These are phyloP conservation scores for Volucella zonaria DNA, from an alignment of 2,888 invertebrate genomes.

Conservation along the genomic window DNA sequence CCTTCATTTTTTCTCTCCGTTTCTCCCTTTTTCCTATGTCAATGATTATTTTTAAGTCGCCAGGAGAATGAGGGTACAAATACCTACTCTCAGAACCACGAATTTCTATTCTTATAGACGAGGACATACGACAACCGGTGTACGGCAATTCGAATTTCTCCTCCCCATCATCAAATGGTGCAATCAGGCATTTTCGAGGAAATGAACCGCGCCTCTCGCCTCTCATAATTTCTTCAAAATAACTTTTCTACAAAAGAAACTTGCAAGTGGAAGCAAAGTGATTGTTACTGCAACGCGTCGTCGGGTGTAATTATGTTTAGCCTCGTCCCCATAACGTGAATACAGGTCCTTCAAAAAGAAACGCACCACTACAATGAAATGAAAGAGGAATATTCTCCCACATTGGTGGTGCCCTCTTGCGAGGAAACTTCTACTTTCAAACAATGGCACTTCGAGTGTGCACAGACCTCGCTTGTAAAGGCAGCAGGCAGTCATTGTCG, in stretches of 20 bases:
- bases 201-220: slow-evolving; percentile 20
- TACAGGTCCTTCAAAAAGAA: slow-evolving; percentile 49
- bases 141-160: slow-evolving; percentile 46
- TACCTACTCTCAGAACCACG: slow-evolving; percentile 10
- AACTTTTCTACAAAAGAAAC: slow-evolving; percentile 56
- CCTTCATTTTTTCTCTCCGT: slow-evolving; percentile 6
- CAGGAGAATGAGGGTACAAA: slow-evolving; percentile 26
- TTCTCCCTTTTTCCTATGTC: neutral
- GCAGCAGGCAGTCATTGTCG: slow-evolving; percentile 35
- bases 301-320: slow-evolving; percentile 69
- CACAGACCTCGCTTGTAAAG: neutral
- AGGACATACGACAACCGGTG: slow-evolving; percentile 36
- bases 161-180: slow-evolving; percentile 51
- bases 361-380: slow-evolving; percentile 37
- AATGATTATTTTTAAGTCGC: slow-evolving; percentile 30
- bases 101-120: slow-evolving; percentile 23
- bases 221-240: slow-evolving; percentile 61
- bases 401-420: slow-evolving; percentile 29
- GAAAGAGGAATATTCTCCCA: slow-evolving; percentile 6
- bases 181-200: slow-evolving; percentile 65
- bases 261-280: slow-evolving; percentile 30
- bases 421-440: slow-evolving; percentile 6
- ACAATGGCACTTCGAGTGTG: slow-evolving; percentile 46
- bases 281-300: slow-evolving; percentile 39
- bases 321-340: slow-evolving; percentile 71